A percentile compares a stretch with the other conserved stretches of the same genome.
Conservation (phyloP, 1,140 invertebrate species). For the Cotesia chilonis region DNA sequence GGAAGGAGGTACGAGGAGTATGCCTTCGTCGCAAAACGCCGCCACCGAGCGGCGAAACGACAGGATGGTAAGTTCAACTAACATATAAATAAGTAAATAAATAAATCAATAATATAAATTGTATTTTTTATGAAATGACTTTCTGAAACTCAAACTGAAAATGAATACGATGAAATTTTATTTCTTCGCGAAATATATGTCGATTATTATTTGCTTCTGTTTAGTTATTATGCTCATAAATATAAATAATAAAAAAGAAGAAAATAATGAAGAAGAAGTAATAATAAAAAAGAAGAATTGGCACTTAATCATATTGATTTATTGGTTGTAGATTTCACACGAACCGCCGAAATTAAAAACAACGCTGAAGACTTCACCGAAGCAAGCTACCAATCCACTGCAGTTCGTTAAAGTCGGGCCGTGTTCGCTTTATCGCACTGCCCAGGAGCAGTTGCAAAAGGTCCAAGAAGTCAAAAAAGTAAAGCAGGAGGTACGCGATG, state of each 20-base stretch:
- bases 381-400: constrained; percentile 83
- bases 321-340: constrained; percentile 48
- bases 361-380: constrained; percentile 71
- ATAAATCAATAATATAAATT: background rate
- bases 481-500: constrained; percentile 77
- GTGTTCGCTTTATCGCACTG: constrained; percentile 83
- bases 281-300: background rate
- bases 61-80: constrained; percentile 49
- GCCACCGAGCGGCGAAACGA: constrained; percentile 61
- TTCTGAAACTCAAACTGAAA: background rate
- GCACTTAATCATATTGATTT: constrained; percentile 13
- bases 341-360: constrained; percentile 65
- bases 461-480: constrained; percentile 85
- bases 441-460: constrained; percentile 85
- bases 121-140: constrained; percentile 1
- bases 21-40: constrained; percentile 60
- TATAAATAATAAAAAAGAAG: no score
- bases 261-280: background rate
- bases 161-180: no score
- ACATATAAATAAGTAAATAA: constrained; percentile 9
- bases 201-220: no score
- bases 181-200: no score
- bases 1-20: constrained; percentile 53
- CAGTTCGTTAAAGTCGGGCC: constrained; percentile 90
- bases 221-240: background rate